phyloP scores from a whole-genome alignment of 2,888 invertebrate genomes.

The Hemaris fuciformis region DNA sequence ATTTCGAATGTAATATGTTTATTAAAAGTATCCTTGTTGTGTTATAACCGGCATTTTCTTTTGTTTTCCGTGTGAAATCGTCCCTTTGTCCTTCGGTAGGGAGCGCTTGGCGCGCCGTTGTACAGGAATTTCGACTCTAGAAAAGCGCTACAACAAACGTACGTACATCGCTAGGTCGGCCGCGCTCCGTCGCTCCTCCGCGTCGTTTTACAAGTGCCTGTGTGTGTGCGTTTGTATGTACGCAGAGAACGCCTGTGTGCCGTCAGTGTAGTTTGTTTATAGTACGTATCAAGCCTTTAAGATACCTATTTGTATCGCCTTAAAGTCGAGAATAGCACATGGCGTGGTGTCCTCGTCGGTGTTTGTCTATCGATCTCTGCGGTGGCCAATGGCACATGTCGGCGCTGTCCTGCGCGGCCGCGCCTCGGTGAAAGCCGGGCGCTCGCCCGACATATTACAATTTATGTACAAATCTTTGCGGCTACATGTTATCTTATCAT shows the following conservation, averaged over 20 bases:
- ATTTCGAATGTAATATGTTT: conserved; percentile 53
- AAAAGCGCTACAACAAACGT: conserved; percentile 73
- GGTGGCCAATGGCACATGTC: conserved; percentile 84
- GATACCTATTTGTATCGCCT: conserved; percentile 49
- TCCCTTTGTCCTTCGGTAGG: conserved; percentile 76
- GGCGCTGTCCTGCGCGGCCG: conserved; percentile 77
- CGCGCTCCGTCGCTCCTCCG: conserved; percentile 65
- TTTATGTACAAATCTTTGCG: conserved; percentile 44
- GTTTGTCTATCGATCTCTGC: conserved; percentile 84
- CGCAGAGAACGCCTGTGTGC: conserved; percentile 70
- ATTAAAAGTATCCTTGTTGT: conserved; percentile 49
- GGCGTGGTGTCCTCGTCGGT: conserved; percentile 79
- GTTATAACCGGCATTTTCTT: conserved; percentile 70
- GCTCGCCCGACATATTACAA: conserved; percentile 50
- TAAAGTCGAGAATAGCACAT: conserved; percentile 71
- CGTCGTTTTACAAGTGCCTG: conserved; percentile 68
- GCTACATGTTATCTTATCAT: conserved; percentile 62
- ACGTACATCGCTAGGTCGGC: conserved; percentile 64
- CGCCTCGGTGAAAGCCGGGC: conserved; percentile 78
- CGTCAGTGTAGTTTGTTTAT: conserved; percentile 83
- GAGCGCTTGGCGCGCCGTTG: conserved; percentile 70
- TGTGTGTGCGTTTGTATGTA: conserved; percentile 66
- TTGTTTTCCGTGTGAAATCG: conserved; percentile 75
- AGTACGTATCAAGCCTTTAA: conserved; percentile 63
- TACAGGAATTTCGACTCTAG: conserved; percentile 78